Evolutionary conservation across 1,140 invertebrate genomes (phyloP), one percentile per base, ranked within the genome.

Genomic region (Ectropis grisescens): DNA sequence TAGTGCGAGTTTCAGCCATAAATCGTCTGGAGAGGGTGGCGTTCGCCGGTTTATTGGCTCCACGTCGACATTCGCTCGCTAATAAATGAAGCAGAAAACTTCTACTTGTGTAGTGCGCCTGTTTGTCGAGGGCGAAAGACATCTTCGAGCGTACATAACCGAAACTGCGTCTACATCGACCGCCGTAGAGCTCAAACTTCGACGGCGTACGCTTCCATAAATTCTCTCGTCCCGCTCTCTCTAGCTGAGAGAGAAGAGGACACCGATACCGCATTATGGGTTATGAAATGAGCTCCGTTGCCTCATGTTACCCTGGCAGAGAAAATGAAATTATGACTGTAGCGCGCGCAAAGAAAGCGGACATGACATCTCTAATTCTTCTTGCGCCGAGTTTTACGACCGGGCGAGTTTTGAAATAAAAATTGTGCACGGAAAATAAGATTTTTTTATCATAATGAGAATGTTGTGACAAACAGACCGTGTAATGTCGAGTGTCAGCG

Each of bases 61-160:
- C 31, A 45, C 47, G 65, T 66, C 65, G 65, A 71, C 70, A 62
- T 69, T 53, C 52, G 66, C 60, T 47, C 45, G 58, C 64, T 74
- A 74, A 79, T 76, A 74, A 79, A 76, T 74, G 74, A 76, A 76
- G 61, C 70, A 71, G 74, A 76, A 74, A 74, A 74, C 70, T 74
- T 74, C 58, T 51, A 65, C 57, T 52, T 65, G 58, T 59, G 58
- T 57, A 64, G 65, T 57, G 41, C 49, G 53, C 55, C 53, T 58
- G 62, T 67, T 67, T 59, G 59, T 43, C 35, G 52, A 44, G 42
- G 48, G 47, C 55, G 62, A 52, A 68, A 68, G 58, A 64, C 52
- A 58, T 51, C 42, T 28, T 29, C 40, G 19, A 35, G 26, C 38
- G 31, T 29, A 38, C 38, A 34, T 49, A 50, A 66, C 28, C 55